These are phyloP conservation scores for Erinaceus europaeus DNA, from an alignment of 2,113 vertebrate genomes.

Conservation along the genomic window DNA sequence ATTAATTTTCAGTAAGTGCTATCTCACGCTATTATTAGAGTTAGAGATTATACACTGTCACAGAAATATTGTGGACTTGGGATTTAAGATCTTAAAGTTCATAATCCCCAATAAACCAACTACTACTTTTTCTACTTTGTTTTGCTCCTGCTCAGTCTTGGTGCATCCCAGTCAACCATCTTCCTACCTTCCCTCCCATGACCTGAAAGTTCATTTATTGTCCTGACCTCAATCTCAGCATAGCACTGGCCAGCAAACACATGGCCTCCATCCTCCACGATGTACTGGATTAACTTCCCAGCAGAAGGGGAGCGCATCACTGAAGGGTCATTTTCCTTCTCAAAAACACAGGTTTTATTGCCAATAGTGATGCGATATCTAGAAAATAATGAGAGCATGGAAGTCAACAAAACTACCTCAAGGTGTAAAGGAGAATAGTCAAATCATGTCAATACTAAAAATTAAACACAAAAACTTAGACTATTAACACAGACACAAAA, in stretches of 20 bases:
- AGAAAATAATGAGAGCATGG: background rate
- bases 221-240: conserved; percentile 95
- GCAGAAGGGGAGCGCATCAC: conserved; percentile 95
- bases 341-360: conserved; percentile 99
- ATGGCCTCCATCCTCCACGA: conserved; percentile 96
- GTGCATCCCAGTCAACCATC: background rate
- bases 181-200: background rate
- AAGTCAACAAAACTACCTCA: conserved; percentile 42
- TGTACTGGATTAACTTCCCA: conserved; percentile 97
- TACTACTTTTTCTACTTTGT: background rate
- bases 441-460: conserved; percentile 1
- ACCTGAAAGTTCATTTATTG: background rate
- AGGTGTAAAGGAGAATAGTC: background rate
- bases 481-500: background rate
- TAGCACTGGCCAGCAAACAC: conserved; percentile 97
- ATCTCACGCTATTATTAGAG: background rate
- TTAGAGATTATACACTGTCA: background rate
- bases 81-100: conserved; percentile 29
- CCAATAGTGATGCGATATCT: conserved; percentile 99
- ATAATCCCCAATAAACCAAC: conserved; percentile 14
- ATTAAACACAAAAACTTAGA: background rate
- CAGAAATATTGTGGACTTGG: conserved; percentile 12
- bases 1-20: background rate
- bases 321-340: conserved; percentile 97
- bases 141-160: conserved; percentile 26